These are phyloP conservation scores for Rhabdornis inornatus DNA, from an alignment of 2,113 vertebrate species.

Conservation along the genomic window DNA sequence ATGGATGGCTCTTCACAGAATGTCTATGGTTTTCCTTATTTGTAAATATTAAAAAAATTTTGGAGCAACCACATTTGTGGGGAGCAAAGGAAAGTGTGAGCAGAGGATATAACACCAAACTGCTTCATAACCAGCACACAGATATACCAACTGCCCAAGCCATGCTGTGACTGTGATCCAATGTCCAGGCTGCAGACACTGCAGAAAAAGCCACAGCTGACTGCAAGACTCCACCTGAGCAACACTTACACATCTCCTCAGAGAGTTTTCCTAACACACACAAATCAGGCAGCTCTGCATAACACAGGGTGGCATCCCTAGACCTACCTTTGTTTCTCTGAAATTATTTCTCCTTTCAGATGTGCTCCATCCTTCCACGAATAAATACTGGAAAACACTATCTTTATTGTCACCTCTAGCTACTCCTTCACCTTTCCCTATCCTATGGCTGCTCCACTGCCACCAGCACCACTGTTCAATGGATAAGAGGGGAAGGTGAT, in stretches of 20 bases:
- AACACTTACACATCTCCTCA: neutral
- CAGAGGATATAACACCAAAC: neutral
- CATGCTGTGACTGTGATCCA: fast-evolving
- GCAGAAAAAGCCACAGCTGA: neutral
- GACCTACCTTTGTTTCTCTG: neutral
- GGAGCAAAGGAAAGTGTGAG: fast-evolving
- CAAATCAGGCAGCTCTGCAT: neutral
- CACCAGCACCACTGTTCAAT: neutral
- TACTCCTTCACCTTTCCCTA: neutral
- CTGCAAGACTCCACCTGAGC: neutral
- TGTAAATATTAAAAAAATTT: neutral
- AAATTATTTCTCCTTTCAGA: neutral
- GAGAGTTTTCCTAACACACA: fast-evolving
- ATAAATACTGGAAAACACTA: neutral
- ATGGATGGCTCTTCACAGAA: neutral
- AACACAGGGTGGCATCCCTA: neutral
- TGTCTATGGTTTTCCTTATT: neutral
- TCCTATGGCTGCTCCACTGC: neutral
- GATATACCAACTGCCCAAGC: neutral
- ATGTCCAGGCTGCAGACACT: neutral
- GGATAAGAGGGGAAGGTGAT: neutral
- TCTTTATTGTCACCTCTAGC: neutral
- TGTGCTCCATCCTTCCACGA: neutral
- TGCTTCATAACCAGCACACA: neutral
- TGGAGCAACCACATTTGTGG: neutral